phyloP scores from a whole-genome alignment of 1,140 invertebrate species.

The Thaumatotibia leucotreta region DNA sequence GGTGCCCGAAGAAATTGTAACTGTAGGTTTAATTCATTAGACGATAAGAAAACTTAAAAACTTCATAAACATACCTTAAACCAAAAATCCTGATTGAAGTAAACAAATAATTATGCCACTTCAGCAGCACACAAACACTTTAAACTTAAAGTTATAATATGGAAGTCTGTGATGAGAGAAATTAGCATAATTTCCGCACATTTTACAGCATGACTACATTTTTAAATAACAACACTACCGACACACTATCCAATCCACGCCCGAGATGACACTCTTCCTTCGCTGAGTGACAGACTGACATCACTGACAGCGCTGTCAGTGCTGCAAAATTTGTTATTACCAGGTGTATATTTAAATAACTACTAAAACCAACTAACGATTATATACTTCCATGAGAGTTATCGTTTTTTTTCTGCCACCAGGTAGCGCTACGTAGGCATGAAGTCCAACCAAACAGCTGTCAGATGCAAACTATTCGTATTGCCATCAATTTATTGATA shows the following conservation, averaged over 20 bases:
- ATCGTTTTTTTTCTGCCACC: too few species aligned
- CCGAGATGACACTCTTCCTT: constrained; percentile 34
- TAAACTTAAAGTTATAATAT: constrained; percentile 30
- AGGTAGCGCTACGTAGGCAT: too few species aligned
- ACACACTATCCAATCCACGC: constrained; percentile 22
- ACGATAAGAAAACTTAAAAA: background rate
- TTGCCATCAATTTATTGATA: too few species aligned
- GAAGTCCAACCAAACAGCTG: too few species aligned
- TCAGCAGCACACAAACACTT: constrained; percentile 34
- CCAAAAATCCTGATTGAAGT: background rate
- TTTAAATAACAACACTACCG: constrained; percentile 46
- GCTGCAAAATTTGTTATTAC: too few species aligned
- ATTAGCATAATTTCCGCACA: constrained; percentile 39
- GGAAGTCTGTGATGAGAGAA: constrained; percentile 33
- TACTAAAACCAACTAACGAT: too few species aligned
- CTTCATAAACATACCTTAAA: constrained; percentile 1
- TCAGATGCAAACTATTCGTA: too few species aligned
- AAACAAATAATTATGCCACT: constrained; percentile 26
- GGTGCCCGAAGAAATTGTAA: background rate
- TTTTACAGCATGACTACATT: constrained; percentile 37
- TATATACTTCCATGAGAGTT: too few species aligned
- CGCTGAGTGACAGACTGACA: too few species aligned
- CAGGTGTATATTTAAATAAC: too few species aligned
- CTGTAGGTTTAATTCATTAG: background rate
- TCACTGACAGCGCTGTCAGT: too few species aligned